Percentiles rank a stretch among this genome's conserved stretches.
phyloP scores from a whole-genome alignment of 2,113 vertebrate species.

The Cinclus mexicanus region DNA sequence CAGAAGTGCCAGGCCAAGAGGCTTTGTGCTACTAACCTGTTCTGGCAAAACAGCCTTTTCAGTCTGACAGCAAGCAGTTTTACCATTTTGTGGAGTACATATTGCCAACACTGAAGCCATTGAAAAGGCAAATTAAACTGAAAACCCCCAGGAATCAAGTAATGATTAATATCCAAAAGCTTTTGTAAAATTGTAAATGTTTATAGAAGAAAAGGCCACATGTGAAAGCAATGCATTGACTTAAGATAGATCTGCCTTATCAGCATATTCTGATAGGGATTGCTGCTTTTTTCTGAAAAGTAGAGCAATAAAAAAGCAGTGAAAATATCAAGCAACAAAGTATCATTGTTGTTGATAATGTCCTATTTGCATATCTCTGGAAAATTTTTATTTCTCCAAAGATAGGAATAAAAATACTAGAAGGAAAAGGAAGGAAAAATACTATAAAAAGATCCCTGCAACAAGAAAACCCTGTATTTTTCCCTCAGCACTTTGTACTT shows the following conservation, averaged over 20 bases:
- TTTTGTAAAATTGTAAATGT: background rate
- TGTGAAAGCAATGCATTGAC: background rate
- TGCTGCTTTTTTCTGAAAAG: background rate
- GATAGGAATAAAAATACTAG: background rate
- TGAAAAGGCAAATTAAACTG: background rate
- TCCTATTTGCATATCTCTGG: background rate
- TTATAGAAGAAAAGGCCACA: background rate
- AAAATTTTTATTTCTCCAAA: background rate
- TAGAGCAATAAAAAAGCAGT: background rate
- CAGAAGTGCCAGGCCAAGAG: background rate
- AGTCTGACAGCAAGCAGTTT: background rate
- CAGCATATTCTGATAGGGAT: background rate
- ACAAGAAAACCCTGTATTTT: background rate
- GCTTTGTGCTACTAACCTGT: background rate
- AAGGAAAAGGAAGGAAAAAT: background rate
- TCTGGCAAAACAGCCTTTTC: background rate
- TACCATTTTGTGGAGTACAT: background rate
- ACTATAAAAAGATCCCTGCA: background rate
- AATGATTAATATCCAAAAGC: background rate
- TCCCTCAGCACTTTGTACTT: background rate
- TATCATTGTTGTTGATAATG: background rate
- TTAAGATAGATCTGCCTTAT: background rate
- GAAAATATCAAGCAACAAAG: background rate
- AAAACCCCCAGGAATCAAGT: background rate
- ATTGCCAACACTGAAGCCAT: background rate